These are phyloP conservation scores for Tinamus major DNA, from an alignment of 2,797 vertebrate species.

Conservation along the genomic window DNA sequence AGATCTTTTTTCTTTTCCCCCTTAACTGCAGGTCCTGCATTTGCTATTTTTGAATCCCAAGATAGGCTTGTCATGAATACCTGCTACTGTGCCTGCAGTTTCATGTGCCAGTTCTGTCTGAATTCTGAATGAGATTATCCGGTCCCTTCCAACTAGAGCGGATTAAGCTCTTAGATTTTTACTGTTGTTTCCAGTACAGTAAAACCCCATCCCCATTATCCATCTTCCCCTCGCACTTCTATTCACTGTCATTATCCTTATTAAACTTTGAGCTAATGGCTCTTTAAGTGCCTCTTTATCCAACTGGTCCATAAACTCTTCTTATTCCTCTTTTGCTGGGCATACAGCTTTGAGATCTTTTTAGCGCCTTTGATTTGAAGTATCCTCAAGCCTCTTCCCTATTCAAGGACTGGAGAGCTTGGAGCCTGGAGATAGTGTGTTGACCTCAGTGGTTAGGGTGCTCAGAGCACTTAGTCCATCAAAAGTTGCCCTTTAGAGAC, in stretches of 20 bases:
- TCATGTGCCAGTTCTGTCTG: not conserved
- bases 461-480: conserved; percentile 59
- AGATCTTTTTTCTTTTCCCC: not conserved
- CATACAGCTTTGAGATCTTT: conserved; percentile 1
- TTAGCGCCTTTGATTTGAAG: not conserved
- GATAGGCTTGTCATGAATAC: not conserved
- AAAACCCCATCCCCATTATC: not conserved
- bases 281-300: conserved; percentile 14
- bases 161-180: conserved; percentile 2
- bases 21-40: not conserved
- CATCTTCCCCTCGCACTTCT: not conserved
- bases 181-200: not conserved
- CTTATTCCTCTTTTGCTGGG: not conserved
- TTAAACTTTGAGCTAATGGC: not conserved
- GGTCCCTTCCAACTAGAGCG: not conserved
- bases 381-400: not conserved
- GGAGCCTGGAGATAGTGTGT: not conserved
- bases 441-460: not conserved
- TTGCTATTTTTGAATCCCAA: not conserved
- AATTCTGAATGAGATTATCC: conserved; percentile 17
- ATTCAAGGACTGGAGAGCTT: not conserved
- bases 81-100: not conserved
- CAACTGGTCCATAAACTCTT: not conserved
- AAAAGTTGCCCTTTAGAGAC: conserved; percentile 28
- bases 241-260: not conserved